These are phyloP conservation scores for Trachelus troglodyta DNA, from an alignment of 2,888 invertebrate species.

Conservation along the genomic window DNA sequence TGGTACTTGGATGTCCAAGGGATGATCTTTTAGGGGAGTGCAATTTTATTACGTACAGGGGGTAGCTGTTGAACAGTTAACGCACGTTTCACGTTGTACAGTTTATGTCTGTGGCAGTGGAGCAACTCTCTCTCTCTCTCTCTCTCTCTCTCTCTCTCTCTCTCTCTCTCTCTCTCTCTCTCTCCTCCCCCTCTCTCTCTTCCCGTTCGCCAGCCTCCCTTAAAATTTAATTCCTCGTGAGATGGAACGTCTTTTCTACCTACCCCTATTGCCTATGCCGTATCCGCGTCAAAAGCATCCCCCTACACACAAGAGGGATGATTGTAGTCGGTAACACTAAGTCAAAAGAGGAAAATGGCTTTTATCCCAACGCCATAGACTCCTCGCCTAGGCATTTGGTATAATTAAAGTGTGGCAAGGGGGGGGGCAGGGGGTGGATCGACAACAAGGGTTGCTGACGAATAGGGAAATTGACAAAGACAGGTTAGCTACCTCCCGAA, in stretches of 20 bases:
- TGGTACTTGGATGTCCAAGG: too few species aligned
- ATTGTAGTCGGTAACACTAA: too few species aligned
- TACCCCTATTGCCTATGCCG: background rate
- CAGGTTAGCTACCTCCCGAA: background rate
- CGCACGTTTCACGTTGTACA: too few species aligned
- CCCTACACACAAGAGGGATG: background rate
- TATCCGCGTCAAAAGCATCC: background rate
- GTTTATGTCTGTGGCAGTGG: background rate
- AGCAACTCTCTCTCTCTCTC: background rate
- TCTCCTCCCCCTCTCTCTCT: too few species aligned
- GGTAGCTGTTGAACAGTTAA: too few species aligned
- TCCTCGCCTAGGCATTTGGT: background rate
- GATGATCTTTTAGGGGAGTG: too few species aligned
- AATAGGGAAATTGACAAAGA: conserved; percentile 18
- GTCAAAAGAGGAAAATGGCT: background rate
- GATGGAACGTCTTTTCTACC: background rate
- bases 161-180: too few species aligned
- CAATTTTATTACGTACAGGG: too few species aligned
- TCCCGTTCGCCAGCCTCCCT: background rate
- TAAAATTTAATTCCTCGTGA: background rate
- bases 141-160: too few species aligned
- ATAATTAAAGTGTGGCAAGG: conserved; percentile 8
- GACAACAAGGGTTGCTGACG: background rate
- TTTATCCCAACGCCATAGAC: too few species aligned
- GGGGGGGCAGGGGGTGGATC: conserved; percentile 11